Evolutionary conservation across 2,113 vertebrate species (phyloP).

Genomic region (Neolamprologus longior): DNA sequence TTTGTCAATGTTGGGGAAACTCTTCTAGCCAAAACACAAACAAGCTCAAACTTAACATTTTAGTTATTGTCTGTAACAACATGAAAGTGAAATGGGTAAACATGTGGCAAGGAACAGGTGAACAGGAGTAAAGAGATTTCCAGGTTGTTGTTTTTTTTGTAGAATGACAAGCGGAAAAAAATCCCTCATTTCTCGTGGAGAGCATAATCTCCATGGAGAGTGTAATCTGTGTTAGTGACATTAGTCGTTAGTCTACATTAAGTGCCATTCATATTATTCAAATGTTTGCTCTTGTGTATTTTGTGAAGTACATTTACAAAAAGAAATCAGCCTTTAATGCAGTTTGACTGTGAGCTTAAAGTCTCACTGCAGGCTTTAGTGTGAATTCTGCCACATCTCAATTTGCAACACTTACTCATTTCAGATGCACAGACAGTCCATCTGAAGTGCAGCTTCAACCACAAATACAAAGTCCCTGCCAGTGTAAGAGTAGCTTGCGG

Average conservation of each 20-base stretch:
- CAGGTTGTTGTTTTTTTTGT: not conserved
- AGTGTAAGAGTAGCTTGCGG: not conserved
- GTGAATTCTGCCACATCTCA: not conserved
- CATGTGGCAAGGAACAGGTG: not conserved
- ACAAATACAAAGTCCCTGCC: not conserved
- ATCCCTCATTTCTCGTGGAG: not conserved
- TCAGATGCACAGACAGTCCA: not conserved
- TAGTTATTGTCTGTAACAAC: not conserved
- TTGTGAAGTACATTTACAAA: not conserved
- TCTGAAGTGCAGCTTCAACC: not conserved
- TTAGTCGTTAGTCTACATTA: not conserved
- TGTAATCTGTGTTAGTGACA: not conserved
- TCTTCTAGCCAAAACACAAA: not conserved
- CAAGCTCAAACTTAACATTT: not conserved
- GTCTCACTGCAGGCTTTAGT: not conserved
- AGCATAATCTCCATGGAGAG: not conserved
- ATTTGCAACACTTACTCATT: slow-evolving; percentile 13
- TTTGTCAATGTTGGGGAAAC: not conserved
- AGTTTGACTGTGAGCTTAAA: not conserved
- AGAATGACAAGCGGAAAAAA: not conserved
- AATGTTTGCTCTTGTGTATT: not conserved
- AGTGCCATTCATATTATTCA: not conserved
- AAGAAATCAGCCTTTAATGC: not conserved
- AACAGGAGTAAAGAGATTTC: not conserved
- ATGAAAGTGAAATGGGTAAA: not conserved